These are phyloP conservation scores for Leucophora obtusa DNA, from an alignment of 2,888 invertebrate species.

Conservation along the genomic window DNA sequence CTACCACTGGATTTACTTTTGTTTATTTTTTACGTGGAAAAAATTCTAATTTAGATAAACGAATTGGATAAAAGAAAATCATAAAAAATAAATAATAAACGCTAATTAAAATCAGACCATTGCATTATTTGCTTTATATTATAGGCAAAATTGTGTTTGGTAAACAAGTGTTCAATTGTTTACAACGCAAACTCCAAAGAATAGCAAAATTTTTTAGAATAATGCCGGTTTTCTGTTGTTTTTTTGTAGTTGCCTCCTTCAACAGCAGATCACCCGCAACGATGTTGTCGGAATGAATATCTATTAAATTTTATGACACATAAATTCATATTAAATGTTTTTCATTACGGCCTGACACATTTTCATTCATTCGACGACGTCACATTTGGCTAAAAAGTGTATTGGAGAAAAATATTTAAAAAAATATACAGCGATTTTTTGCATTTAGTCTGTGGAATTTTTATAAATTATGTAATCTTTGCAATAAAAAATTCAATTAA, in stretches of 20 bases:
- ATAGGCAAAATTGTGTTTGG: neutral
- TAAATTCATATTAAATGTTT: conserved; percentile 13
- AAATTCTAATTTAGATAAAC: conserved; percentile 47
- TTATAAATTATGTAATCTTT: conserved; percentile 56
- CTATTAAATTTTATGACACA: conserved; percentile 33
- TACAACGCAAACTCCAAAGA: neutral
- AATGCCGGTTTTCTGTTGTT: conserved; percentile 35
- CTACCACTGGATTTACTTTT: conserved; percentile 7
- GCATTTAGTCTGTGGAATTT: conserved; percentile 37
- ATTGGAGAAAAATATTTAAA: conserved; percentile 30
- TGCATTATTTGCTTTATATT: neutral
- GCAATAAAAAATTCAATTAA: neutral
- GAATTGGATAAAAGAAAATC: conserved; percentile 5
- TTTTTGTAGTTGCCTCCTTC: neutral
- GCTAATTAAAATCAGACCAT: neutral
- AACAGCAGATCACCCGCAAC: conserved; percentile 44
- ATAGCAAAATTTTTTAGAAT: neutral
- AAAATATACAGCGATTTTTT: conserved; percentile 11
- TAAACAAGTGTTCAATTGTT: conserved; percentile 22
- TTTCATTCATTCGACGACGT: conserved; percentile 33
- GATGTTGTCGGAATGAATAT: conserved; percentile 12
- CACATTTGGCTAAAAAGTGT: conserved; percentile 34
- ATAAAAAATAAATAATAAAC: conserved; percentile 8
- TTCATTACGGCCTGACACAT: conserved; percentile 11
- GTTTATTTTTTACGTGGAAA: conserved; percentile 14